Evolutionary conservation across 2,797 vertebrate genomes (phyloP).

Genomic region (Cyprinodon diabolis): DNA sequence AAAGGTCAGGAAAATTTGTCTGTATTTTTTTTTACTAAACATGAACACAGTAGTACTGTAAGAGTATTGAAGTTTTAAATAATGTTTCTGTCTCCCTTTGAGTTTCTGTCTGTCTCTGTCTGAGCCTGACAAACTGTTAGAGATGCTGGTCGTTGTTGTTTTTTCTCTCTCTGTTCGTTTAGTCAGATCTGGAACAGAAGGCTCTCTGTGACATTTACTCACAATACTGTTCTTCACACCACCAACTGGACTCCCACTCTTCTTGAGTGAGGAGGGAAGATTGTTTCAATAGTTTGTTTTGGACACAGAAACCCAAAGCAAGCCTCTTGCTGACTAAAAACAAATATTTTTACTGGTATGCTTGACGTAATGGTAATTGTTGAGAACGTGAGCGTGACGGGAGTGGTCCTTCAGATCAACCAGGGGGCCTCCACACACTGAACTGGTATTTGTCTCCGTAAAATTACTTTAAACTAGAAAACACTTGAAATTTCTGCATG

Average conservation of each 20-base stretch:
- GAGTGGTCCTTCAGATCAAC: constrained; percentile 42
- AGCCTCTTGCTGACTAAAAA: constrained; percentile 66
- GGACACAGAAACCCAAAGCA: constrained; percentile 42
- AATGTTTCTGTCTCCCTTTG: constrained; percentile 3
- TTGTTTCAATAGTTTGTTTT: constrained; percentile 62
- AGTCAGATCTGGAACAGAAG: constrained; percentile 80
- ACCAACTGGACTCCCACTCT: constrained; percentile 81
- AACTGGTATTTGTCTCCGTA: background rate
- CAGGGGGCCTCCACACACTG: constrained; percentile 47
- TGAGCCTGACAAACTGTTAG: constrained; percentile 22
- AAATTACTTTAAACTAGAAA: no score
- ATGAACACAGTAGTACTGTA: constrained; percentile 1
- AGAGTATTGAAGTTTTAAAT: constrained; percentile 13
- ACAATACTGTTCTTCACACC: constrained; percentile 82
- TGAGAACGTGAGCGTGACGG: constrained; percentile 37
- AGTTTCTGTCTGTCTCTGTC: constrained; percentile 21
- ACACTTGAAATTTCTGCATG: no score
- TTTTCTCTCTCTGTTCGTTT: constrained; percentile 45
- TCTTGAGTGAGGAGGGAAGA: constrained; percentile 59
- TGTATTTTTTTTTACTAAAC: constrained; percentile 16
- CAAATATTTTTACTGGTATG: constrained; percentile 25
- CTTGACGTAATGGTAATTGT: constrained; percentile 42
- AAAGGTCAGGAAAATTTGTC: constrained; percentile 10
- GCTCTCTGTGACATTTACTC: constrained; percentile 82
- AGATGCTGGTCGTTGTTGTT: background rate